Evolutionary conservation across 2,888 invertebrate genomes (phyloP).

Genomic region (Lottia scabra): DNA sequence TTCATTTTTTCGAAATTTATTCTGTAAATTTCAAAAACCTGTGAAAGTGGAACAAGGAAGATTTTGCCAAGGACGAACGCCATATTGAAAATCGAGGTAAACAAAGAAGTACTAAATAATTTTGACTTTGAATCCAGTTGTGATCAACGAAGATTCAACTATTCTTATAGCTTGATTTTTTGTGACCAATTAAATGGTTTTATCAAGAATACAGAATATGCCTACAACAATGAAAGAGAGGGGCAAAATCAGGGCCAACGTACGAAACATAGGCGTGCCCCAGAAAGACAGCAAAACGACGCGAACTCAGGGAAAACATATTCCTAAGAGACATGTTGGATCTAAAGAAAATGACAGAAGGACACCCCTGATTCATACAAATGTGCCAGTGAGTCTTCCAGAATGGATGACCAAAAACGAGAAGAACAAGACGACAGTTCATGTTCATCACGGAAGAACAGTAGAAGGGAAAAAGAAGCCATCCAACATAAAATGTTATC

Average conservation of each 20-base stretch:
- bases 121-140: no score
- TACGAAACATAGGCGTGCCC: background rate
- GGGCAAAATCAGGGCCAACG: background rate
- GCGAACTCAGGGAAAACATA: slow-evolving; percentile 15
- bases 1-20: background rate
- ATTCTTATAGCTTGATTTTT: background rate
- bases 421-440: background rate
- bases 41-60: background rate
- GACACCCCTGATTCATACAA: background rate
- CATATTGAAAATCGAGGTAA: slow-evolving; percentile 8
- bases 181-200: slow-evolving; percentile 14
- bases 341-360: slow-evolving; percentile 13
- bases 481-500: slow-evolving; percentile 11
- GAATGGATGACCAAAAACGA: background rate
- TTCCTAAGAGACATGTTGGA: slow-evolving; percentile 18
- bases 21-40: background rate
- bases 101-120: background rate
- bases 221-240: slow-evolving; percentile 11
- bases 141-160: no score
- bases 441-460: slow-evolving; percentile 8
- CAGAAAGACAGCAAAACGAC: slow-evolving; percentile 14
- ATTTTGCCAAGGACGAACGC: slow-evolving; percentile 8
- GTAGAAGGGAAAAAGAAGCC: slow-evolving; percentile 11
- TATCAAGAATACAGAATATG: slow-evolving; percentile 17
- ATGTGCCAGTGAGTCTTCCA: background rate